Base-by-base conservation (phyloP, 2,797 vertebrate genomes). In the Aplochiton taeniatus region DNA sequence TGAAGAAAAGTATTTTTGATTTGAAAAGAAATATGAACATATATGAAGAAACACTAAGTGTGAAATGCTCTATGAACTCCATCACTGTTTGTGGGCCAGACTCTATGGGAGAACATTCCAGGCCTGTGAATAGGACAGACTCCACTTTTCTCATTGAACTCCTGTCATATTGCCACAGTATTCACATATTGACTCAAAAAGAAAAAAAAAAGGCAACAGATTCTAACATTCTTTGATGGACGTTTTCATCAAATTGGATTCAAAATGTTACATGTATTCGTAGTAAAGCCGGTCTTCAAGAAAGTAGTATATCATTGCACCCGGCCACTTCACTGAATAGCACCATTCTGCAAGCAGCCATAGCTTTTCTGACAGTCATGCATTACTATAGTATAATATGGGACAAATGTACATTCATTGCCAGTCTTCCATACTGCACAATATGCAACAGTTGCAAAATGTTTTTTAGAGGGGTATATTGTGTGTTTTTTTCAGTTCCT, bases 381-480 rank as follows among this genome's bases (percentile, higher is more conserved):
- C 78, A 75, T 83, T 84, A 68, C 78, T 86, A 81, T 78, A 77
- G 73, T 83, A 74, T 73, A 78, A 72, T 63, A 31, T 73, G 84
- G 82, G 75, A 84, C 75, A 72, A 72, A 79, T 80, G 75, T 41
- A 80, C 79, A 80, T 82, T 76, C 81, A 83, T 87, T 83, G 87
- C 85, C 86, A 88, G 90, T 91, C 89, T 90, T 90, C 88, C 87
- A 91, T 87, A 75, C 82, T 64, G 83, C 85, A 82, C 89, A 88
- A 87, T 88, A 90, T 90, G 85, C 89, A 90, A 90, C 80, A 63
- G 64, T 73, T 80, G 81, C 82, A 83, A 77, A 86, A 87, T 77
- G 83, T 78, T 86, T 80, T 31, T 73, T 74, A 82, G 83, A 85
- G 75, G 68, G 75, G 74, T 68, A 64, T 66, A 77, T 70, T 81